These are phyloP conservation scores for Colletes collaris DNA, from an alignment of 2,888 invertebrate genomes.

Conservation along the genomic window DNA sequence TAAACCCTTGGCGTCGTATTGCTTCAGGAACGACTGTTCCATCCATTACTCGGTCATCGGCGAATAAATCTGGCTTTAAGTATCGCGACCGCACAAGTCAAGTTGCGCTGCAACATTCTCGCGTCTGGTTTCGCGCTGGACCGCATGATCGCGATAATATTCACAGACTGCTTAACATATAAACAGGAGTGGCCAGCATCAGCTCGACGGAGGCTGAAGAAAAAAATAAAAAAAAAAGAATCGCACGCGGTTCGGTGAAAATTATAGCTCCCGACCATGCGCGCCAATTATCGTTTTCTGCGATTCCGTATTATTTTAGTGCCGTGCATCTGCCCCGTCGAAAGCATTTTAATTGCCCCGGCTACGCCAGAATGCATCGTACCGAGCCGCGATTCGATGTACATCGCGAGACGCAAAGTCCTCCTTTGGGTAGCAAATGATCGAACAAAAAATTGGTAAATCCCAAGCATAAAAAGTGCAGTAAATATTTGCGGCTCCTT, in stretches of 20 bases:
- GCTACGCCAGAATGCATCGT: too few species aligned
- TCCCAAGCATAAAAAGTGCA: too few species aligned
- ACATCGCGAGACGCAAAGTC: too few species aligned
- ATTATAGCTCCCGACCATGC: slow-evolving; percentile 15
- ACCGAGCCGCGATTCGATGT: too few species aligned
- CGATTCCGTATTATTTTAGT: slow-evolving; percentile 19
- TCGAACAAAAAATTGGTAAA: too few species aligned
- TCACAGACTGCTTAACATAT: slow-evolving; percentile 11
- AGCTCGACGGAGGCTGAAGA: background rate
- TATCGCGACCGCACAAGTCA: slow-evolving; percentile 27
- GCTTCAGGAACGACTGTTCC: slow-evolving; percentile 5
- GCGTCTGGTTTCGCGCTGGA: slow-evolving; percentile 25
- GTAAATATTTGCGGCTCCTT: too few species aligned
- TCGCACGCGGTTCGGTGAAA: slow-evolving; percentile 1
- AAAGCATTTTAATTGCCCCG: too few species aligned
- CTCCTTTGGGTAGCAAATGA: too few species aligned
- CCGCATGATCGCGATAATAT: slow-evolving; percentile 41
- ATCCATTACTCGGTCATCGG: slow-evolving; percentile 25
- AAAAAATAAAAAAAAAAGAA: background rate
- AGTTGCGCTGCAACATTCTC: slow-evolving; percentile 42
- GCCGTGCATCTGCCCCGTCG: background rate
- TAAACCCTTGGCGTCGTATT: too few species aligned
- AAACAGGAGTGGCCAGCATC: background rate
- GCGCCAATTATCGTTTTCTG: slow-evolving; percentile 37
- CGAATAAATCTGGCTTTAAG: slow-evolving; percentile 41